Evolutionary conservation across 1,140 invertebrate species (phyloP).

Genomic region (Drosophila ananassae): DNA sequence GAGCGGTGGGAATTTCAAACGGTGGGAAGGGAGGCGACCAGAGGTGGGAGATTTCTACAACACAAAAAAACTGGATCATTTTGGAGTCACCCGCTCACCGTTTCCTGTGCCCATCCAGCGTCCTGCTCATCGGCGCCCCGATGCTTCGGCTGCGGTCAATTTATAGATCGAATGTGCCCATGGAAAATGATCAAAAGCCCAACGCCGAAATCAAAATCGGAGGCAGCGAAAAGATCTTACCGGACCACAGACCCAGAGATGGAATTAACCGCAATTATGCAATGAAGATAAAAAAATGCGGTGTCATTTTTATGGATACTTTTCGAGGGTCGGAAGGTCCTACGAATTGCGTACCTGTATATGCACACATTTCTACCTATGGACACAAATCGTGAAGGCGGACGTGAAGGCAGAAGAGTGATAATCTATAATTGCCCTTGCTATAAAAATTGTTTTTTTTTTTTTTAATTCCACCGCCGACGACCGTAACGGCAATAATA

Average conservation of each 20-base stretch:
- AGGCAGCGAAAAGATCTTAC: constrained; percentile 3
- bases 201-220: constrained; percentile 34
- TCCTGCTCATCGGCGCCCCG: constrained; percentile 6
- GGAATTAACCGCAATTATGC: constrained; percentile 80
- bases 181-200: constrained; percentile 73
- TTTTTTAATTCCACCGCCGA: constrained; percentile 63
- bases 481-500: constrained; percentile 1
- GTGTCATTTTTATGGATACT: constrained; percentile 79
- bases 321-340: constrained; percentile 31
- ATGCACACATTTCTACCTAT: no score
- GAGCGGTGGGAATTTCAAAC: no score
- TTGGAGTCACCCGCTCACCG: neutral
- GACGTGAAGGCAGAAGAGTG: constrained; percentile 35
- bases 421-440: constrained; percentile 79
- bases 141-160: neutral
- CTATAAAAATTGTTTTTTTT: constrained; percentile 73
- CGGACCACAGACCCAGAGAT: constrained; percentile 5
- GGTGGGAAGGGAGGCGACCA: no score
- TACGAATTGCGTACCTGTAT: constrained; percentile 12
- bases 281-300: constrained; percentile 82
- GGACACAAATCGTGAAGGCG: neutral
- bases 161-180: constrained; percentile 39
- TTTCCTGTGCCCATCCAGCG: neutral
- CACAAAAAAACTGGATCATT: neutral
- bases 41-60: no score